A percentile compares a stretch with the other conserved stretches of the same genome.
phyloP scores from a whole-genome alignment of 1,140 invertebrate species.

The Drosophila tropicalis region DNA sequence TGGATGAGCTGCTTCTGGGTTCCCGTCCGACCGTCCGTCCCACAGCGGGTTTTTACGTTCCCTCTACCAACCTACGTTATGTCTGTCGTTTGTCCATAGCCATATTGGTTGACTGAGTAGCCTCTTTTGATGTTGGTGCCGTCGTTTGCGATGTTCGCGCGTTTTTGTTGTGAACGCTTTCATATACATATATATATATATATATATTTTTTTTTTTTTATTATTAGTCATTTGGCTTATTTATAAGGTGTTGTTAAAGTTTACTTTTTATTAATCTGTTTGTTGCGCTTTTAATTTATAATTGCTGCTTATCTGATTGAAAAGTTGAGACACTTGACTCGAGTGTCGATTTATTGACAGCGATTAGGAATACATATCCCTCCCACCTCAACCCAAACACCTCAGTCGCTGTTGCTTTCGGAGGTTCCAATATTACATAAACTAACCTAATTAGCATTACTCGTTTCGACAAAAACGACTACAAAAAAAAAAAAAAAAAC shows the following conservation, averaged over 20 bases:
- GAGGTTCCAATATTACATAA: conserved; percentile 46
- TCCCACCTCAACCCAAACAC: not conserved
- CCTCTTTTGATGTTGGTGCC: conserved; percentile 69
- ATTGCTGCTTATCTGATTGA: conserved; percentile 79
- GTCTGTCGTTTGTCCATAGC: not conserved
- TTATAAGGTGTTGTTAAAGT: conserved; percentile 78
- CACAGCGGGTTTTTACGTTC: conserved; percentile 26
- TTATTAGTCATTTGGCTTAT: conserved; percentile 80
- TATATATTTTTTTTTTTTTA: conserved; percentile 38
- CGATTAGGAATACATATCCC: conserved; percentile 56
- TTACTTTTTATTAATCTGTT: conserved; percentile 80
- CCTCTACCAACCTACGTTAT: not conserved
- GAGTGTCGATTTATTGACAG: conserved; percentile 75
- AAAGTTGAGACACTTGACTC: conserved; percentile 71
- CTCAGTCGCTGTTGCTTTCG: not conserved
- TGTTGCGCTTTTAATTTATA: conserved; percentile 79
- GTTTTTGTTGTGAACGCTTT: conserved; percentile 56
- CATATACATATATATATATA: conserved; percentile 31
- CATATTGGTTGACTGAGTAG: conserved; percentile 11
- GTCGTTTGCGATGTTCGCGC: not conserved
- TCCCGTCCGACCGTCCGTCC: conserved; percentile 7
- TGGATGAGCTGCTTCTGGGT: conserved; percentile 38
- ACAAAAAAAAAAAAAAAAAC: not conserved
- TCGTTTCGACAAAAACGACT: conserved; percentile 1
- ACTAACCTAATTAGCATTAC: conserved; percentile 56